Percentiles rank a stretch among this genome's conserved stretches.
These are phyloP conservation scores for Antrozous pallidus DNA, from an alignment of 2,797 vertebrate species.

Conservation along the genomic window DNA sequence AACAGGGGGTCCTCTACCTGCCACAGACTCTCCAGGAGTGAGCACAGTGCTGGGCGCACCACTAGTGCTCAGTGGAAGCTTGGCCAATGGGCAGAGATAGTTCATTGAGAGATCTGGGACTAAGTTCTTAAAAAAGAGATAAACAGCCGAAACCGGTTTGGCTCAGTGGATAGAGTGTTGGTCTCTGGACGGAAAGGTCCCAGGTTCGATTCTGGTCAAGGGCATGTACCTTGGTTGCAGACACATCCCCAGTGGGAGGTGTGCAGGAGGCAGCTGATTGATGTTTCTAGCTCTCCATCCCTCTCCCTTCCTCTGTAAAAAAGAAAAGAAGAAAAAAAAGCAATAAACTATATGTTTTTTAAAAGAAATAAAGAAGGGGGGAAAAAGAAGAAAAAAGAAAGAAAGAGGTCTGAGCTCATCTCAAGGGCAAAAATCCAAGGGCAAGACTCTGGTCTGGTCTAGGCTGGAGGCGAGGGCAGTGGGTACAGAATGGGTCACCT, in stretches of 20 bases:
- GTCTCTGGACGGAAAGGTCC: no score
- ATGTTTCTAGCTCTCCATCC: no score
- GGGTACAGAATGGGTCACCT: background rate
- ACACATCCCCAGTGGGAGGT: no score
- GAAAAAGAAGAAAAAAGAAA: background rate
- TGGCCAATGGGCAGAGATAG: constrained; percentile 21
- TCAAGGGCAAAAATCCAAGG: constrained; percentile 39
- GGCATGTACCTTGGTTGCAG: no score
- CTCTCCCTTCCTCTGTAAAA: no score
- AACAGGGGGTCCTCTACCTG: background rate
- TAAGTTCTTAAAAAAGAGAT: background rate
- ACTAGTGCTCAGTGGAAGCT: background rate
- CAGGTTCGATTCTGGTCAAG: no score
- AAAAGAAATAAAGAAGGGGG: background rate
- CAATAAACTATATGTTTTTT: no score
- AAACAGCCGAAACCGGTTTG: no score
- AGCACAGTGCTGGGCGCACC: background rate
- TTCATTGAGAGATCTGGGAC: background rate
- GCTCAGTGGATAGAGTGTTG: no score
- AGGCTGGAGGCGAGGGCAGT: background rate
- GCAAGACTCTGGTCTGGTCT: background rate
- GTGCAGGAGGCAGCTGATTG: no score
- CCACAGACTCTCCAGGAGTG: background rate
- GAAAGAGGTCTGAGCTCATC: background rate
- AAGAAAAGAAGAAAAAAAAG: no score